Percentiles rank a stretch among this genome's conserved stretches.
Evolutionary conservation across 1,140 invertebrate species (phyloP).

Genomic region (Temnothorax nylanderi): DNA sequence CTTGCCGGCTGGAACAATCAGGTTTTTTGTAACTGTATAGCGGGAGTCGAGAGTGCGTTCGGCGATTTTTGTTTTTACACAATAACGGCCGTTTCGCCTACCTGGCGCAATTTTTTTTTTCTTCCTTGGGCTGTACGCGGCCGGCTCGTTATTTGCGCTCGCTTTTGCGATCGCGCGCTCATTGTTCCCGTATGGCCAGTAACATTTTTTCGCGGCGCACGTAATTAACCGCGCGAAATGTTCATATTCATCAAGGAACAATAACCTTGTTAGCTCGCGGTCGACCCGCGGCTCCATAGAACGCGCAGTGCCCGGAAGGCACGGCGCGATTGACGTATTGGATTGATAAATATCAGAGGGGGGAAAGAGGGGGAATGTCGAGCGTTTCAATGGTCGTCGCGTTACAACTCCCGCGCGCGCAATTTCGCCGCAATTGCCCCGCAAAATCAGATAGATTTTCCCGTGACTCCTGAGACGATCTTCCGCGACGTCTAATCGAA

Average conservation of each 20-base stretch:
- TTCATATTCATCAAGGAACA: slow-evolving; percentile 62
- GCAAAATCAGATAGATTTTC: not conserved
- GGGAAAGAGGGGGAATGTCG: not conserved
- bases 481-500: not conserved
- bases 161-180: slow-evolving; percentile 49
- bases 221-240: slow-evolving; percentile 62
- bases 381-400: slow-evolving; percentile 16
- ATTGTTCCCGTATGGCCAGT: slow-evolving; percentile 45
- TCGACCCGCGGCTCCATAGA: slow-evolving; percentile 47
- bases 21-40: not conserved
- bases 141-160: slow-evolving; percentile 51
- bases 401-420: not conserved
- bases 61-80: slow-evolving; percentile 33
- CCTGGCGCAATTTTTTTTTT: not conserved
- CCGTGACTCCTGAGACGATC: not conserved
- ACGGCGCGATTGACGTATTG: slow-evolving; percentile 44
- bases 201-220: slow-evolving; percentile 51
- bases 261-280: slow-evolving; percentile 57
- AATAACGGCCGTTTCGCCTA: slow-evolving; percentile 26
- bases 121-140: slow-evolving; percentile 1
- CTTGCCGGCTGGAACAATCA: not conserved
- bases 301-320: slow-evolving; percentile 39
- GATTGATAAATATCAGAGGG: slow-evolving; percentile 49
- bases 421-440: not conserved
- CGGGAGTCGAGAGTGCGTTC: not conserved